Evolutionary conservation across 2,113 vertebrate species (phyloP).

Genomic region (Capreolus pygargus): DNA sequence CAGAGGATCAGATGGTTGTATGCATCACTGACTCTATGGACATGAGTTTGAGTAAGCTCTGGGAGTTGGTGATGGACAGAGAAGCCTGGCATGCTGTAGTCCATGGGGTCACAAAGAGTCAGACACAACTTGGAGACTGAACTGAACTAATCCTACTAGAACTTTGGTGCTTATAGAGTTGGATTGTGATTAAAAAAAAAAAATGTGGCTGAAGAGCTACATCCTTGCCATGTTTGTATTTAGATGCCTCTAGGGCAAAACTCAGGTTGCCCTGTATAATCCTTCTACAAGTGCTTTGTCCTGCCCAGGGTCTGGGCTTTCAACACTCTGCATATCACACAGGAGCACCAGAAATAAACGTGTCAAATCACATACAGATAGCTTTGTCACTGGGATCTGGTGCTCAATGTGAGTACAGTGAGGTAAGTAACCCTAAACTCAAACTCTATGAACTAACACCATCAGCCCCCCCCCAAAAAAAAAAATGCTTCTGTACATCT

Average conservation of each 20-base stretch:
- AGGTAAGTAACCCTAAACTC: background rate
- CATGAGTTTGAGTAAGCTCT: background rate
- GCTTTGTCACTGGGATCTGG: background rate
- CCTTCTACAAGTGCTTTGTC: background rate
- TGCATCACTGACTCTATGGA: background rate
- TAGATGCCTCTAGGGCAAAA: background rate
- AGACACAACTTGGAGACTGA: background rate
- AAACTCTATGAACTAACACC: too few species aligned
- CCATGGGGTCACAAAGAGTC: background rate
- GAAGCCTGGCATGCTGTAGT: background rate
- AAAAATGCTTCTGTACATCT: background rate
- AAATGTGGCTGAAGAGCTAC: background rate
- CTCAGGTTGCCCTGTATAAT: background rate
- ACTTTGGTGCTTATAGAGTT: background rate
- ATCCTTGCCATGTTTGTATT: background rate
- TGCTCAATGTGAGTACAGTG: accelerated
- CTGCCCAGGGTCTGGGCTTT: accelerated
- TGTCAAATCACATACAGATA: background rate
- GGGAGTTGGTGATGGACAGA: background rate
- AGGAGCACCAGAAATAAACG: background rate
- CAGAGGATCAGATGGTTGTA: background rate
- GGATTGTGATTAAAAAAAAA: background rate
- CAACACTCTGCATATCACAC: background rate
- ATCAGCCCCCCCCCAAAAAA: background rate
- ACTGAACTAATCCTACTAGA: background rate